Base-by-base conservation (phyloP, 1,140 invertebrate species). In the Nymphalis io region DNA sequence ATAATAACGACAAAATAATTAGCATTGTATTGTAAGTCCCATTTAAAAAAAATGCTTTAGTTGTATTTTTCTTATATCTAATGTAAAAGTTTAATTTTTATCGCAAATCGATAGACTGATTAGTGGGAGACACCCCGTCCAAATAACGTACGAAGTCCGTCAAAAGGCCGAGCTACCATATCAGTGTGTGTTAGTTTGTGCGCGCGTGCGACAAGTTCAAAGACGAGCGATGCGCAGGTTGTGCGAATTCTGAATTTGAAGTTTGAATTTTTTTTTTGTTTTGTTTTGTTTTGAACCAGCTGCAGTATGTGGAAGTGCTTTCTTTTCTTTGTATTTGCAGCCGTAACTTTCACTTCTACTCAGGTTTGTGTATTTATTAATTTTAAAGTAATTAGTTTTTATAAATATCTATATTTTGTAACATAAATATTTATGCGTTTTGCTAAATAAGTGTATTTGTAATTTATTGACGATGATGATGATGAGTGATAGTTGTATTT, bases 271-370 rank as follows among this genome's bases (percentile, higher is more conserved):
- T 66, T 53, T 62, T 78, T 75, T 74, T 76, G 60, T 67, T 75
- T 83, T 73, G 70, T 72, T 76, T 55, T 70, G 71, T 73, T 74
- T 60, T 74, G 57, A 62, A 65, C 44, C 40, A 77, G 46, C 75
- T 51, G 16, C 80, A 88, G 64, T 61, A 90, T 90, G 88, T 86
- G 82, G 80, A 87, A 85, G 84, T 84, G 85, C 66, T 74, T 80
- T 74, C 76, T 82, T 69, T 77, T 87, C 71, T 79, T 89, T 62
- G 78, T 89, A 79, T 65, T 84, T 70, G 76, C 80, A 65, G 67
- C 70, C 33, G 60, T 82, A 70, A 83, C 83, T 85, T 85, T 88
- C 79, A 81, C 82, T 80, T 77, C 66, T 68, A 76, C 84, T 55
- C 82, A 90, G 88, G 87, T 90, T 77, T 62, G 86, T 75, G 61